These are phyloP conservation scores for Odocoileus virginianus DNA, from an alignment of 2,113 vertebrate species.

Conservation along the genomic window DNA sequence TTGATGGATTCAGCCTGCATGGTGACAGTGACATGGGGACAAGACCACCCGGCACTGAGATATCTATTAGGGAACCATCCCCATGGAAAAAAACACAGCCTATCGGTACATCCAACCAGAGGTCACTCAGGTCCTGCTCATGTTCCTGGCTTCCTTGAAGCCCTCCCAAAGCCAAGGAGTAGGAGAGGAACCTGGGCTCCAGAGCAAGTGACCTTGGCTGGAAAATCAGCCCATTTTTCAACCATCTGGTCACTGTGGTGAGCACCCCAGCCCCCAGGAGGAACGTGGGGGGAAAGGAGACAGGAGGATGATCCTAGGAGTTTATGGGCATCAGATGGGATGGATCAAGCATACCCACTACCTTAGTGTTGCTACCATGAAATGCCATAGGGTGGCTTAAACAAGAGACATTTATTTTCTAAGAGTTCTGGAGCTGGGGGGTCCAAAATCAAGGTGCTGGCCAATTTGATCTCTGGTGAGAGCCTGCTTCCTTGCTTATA, in stretches of 20 bases:
- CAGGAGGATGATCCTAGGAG: too few species aligned
- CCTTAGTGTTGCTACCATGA: not conserved
- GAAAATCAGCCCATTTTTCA: not conserved
- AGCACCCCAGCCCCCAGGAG: fast-evolving
- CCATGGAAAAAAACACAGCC: not conserved
- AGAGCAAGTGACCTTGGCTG: not conserved
- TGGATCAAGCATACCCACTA: not conserved
- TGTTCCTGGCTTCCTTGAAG: not conserved
- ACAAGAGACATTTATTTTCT: not conserved
- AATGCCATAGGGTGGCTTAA: not conserved
- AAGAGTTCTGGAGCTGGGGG: not conserved
- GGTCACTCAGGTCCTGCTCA: not conserved
- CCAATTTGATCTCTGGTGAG: fast-evolving
- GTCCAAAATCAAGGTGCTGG: not conserved
- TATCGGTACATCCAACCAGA: not conserved
- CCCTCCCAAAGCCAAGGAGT: fast-evolving
- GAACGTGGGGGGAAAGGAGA: not conserved
- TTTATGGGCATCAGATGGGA: too few species aligned
- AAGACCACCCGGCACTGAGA: not conserved
- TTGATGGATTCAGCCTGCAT: not conserved
- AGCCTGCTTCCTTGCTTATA: not conserved
- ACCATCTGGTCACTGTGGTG: fast-evolving
- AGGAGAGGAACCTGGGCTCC: not conserved
- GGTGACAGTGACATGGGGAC: not conserved
- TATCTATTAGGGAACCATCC: not conserved